Conservation (phyloP, 1,140 invertebrate species). For the Latrodectus geometricus region DNA sequence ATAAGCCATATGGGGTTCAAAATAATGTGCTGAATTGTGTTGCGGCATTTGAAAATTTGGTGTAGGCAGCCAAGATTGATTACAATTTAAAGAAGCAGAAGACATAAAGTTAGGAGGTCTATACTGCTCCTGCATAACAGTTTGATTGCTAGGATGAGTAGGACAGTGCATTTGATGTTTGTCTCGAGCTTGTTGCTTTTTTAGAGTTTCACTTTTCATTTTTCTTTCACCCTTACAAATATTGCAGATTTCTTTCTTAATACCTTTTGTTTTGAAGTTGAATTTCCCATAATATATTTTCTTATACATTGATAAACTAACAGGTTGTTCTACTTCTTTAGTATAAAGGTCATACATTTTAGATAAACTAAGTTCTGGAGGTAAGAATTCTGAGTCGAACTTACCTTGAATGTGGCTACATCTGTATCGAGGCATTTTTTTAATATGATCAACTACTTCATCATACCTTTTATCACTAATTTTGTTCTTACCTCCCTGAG, state of each 20-base stretch:
- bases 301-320: constrained; percentile 55
- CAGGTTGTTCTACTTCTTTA: constrained; percentile 54
- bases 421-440: constrained; percentile 54
- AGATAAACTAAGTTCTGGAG: constrained; percentile 46
- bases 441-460: constrained; percentile 50
- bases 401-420: constrained; percentile 54
- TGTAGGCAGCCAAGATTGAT: constrained; percentile 45
- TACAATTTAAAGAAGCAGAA: constrained; percentile 43
- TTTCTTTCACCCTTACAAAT: constrained; percentile 55
- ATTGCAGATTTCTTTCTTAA: constrained; percentile 45
- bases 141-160: constrained; percentile 25
- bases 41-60: constrained; percentile 60
- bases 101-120: constrained; percentile 38
- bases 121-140: constrained; percentile 43
- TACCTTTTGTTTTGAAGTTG: constrained; percentile 46
- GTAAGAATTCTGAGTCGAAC: constrained; percentile 43
- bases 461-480: constrained; percentile 52
- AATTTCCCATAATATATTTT: constrained; percentile 57
- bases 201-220: constrained; percentile 30
- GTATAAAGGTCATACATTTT: constrained; percentile 54
- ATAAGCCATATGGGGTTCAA: constrained; percentile 45
- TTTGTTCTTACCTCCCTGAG: constrained; percentile 51
- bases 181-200: constrained; percentile 30
- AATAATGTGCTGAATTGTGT: constrained; percentile 52
- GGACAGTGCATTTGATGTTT: constrained; percentile 28